Base-by-base conservation (phyloP, 2,797 vertebrate species). In the Falco cherrug region DNA sequence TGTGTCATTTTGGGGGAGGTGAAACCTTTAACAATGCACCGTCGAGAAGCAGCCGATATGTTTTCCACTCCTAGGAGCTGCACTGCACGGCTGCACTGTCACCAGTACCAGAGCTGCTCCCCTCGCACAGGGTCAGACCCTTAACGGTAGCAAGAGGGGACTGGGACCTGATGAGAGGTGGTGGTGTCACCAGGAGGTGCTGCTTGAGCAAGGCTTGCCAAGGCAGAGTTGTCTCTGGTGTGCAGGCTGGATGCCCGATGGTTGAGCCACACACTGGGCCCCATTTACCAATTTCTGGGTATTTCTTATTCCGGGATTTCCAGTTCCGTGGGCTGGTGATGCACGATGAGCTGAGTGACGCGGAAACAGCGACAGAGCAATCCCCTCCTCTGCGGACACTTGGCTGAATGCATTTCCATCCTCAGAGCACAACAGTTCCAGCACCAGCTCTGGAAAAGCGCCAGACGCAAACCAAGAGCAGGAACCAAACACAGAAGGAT, bases 1-100 rank as follows among this genome's bases (percentile, higher is more conserved):
- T 96, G 95, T 97, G 95, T 97, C 97, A 97, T 87, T 94, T 95
- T 96, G 97, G 92, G 94, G 96, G 94, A 97, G 95, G 94, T 96
- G 93, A 97, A 97, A 95, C 89, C 94, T 97, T 94, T 92, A 96
- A 96, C 92, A 91, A 94, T 84, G 95, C 95, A 63, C 81, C 4
- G 4, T 35, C 3, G 2, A 97, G 87, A 93, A 95, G 83, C 83
- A 84, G 92, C 75, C 80, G 41, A 90, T 73, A 93, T 89, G 89
- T 79, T 87, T 69, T 31, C 65, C n/a, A 19, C 50, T 92, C 92
- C 69, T 8, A 17, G 69, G 39, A 94, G 64, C 59, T 2, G 50
- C 16, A 5, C 47, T 4, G 20, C 50, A 9, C 0, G 45, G 53
- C 85, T 45, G 24, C 4, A 0, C 63, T 5, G 47, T 39, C 84